Base-by-base conservation (phyloP, 2,113 vertebrate genomes). In the Sceloporus tristichus region DNA sequence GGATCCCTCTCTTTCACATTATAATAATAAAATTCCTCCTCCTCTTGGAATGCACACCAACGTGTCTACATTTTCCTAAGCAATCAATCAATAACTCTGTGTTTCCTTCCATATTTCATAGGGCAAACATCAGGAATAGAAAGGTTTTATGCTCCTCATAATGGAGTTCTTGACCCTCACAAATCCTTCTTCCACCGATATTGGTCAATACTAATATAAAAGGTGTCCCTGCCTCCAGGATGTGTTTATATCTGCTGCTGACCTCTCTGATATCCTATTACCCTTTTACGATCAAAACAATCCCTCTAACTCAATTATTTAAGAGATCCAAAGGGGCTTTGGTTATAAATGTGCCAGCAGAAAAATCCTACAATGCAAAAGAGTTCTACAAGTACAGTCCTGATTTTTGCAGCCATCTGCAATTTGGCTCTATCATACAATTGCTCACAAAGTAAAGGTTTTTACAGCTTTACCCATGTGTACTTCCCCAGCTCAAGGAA, bases 161-260 rank as follows among this genome's bases (percentile, higher is more conserved):
- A 94, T 79, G 74, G 19, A 80, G 87, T 87, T 89, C 62, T 79
- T 89, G 85, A 94, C 68, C 86, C 85, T 40, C 74, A 93, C 89
- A 95, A 93, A 93, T 94, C 91, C 48, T 4, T 34, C 84, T 92
- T 88, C 83, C 85, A 76, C 71, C 71, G 91, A 66, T 11, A 6
- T 82, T 65, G 84, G 92, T 94, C 94, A 93, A 92, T 93, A 90
- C n/a, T 89, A 83, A 85, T 85, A 86, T 92, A 89, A 89, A 85
- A 92, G 78, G 68, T 90, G 85, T 80, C 87, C 68, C 56, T 88
- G 85, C 83, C 34, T 85, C 56, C 0, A 5, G 42, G 75, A 75
- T 92, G 82, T 91, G 79, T 76, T 74, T 89, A 92, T 85, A 92
- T 59, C 29, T 87, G 85, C 88, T 0, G 0, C 79, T 92, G 86